Evolutionary conservation across 1,140 invertebrate species (phyloP), one percentile per base, ranked within the genome.

Genomic region (Calycopis cecrops): DNA sequence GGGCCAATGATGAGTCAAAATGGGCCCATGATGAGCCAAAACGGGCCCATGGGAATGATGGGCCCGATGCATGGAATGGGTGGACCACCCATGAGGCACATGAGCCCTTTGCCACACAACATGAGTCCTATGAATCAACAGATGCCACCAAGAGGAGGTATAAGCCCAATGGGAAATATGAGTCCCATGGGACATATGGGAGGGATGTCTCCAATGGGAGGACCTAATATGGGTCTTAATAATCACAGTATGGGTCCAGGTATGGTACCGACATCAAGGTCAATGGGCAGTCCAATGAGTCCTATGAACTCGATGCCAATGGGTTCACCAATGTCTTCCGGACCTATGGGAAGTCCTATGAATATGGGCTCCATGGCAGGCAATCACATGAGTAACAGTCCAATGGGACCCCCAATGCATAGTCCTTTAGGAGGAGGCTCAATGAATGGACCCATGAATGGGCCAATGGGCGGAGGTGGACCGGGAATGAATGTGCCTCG

Each of bases 261-360:
- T 67, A 91, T 88, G 86, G 90, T 87, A 60, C 90, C 82, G 55
- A 83, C 68, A 51, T 88, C 86, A 61, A 81, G 87, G 53, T 88
- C 89, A 64, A 92, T 91, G 85, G 91, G 91, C 34, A 91, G 90
- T 59, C 91, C 90, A 3, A 91, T 90, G 88, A 90, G 87, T 73
- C 92, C 92, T 35, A 93, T 93, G 91, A 92, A 92, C 76, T 92
- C 93, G 61, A 89, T 92, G 79, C 91, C 92, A 55, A 92, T 93
- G 90, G 91, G 92, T 35, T 92, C 92, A 53, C 92, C 91, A 58
- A 91, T 93, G 89, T 91, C 90, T 54, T 91, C 91, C 28, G 91
- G 91, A 21, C 89, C 92, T 17, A 93, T 93, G 89, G 92, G 91
- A 33, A 93, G 92, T 73, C 92, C 92, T 1, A 91, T 94, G 88